Evolutionary conservation across 2,113 vertebrate genomes (phyloP), one percentile per base, ranked within the genome.

Genomic region (Epinephelus lanceolatus): DNA sequence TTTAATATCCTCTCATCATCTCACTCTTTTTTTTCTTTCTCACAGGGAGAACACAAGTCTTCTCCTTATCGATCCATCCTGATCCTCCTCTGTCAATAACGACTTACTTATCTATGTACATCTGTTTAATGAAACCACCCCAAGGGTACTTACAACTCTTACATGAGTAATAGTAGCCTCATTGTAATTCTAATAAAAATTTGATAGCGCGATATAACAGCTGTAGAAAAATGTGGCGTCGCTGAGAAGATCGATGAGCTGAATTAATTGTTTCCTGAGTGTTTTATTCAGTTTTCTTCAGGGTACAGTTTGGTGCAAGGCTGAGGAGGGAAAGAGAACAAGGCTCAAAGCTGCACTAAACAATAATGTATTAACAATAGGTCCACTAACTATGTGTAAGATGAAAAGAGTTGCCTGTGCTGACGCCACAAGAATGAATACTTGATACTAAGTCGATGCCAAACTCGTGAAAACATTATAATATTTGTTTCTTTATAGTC

Each of bases 61-160:
- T 61, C 65, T 70, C 57, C 33, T 60, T 7, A 87, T 83, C 5
- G 61, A 87, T 83, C 76, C 47, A 1, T 30, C 55, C 53, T 30
- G 61, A 67, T n/a, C 71, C 60, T 67, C 21, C 45, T 47, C n/a
- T 11, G 55, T 83, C 85, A 42, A 68, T 62, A 56, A 0, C 2
- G 2, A 60, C 81, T 15, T 7, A 25, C 33, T 42, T 33, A 42
- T 68, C 55, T 21, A 2, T 21, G 18, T 57, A 8, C 56, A 27
- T 37, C 23, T 37, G 18, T 60, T 71, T 67, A 18, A 30, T 71
- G 52, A 14, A 30, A 53, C 10, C n/a, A 19, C 5, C n/a, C 23
- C 42, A 1, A 6, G 7, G 5, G 21, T 15, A 3, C 62, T n/a
- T 18, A 3, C 15, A 30, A 25, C n/a, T 4, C 33, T 33, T 45